Evolutionary conservation across 92 coral and sea anemone genomes (phyloP).

Genomic region (Muricea muricata): DNA sequence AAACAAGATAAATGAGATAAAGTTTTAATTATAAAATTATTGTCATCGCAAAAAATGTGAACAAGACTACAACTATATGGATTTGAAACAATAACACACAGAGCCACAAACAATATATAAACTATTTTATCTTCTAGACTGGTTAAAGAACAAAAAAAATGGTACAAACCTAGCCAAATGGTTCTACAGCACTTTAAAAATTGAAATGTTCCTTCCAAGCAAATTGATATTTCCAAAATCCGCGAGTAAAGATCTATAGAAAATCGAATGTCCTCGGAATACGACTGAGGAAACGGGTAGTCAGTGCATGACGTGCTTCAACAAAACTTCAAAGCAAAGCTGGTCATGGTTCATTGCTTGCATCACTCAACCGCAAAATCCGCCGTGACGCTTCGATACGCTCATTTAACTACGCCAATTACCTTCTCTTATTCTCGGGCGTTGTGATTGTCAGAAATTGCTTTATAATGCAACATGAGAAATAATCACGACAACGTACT

Average conservation of each 20-base stretch:
- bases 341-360: constrained; percentile 24
- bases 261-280: constrained; percentile 22
- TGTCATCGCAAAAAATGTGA: too few relatives aligned
- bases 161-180: constrained; percentile 30
- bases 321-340: constrained; percentile 16
- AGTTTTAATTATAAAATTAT: too few relatives aligned
- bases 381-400: constrained; percentile 14
- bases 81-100: too few relatives aligned
- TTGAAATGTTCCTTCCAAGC: neutral
- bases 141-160: neutral
- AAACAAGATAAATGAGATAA: too few relatives aligned
- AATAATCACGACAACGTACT: neutral
- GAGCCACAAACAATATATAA: too few relatives aligned
- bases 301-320: constrained; percentile 49
- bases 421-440: neutral
- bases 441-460: neutral
- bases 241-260: neutral
- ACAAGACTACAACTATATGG: too few relatives aligned
- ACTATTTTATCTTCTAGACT: neutral
- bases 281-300: constrained; percentile 35
- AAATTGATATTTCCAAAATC: constrained; percentile 1
- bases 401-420: constrained; percentile 5
- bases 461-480: constrained; percentile 9
- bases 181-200: neutral
- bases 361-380: constrained; percentile 39